Evolutionary conservation across 2,888 invertebrate species (phyloP).

Genomic region (Drosophila basisetae): DNA sequence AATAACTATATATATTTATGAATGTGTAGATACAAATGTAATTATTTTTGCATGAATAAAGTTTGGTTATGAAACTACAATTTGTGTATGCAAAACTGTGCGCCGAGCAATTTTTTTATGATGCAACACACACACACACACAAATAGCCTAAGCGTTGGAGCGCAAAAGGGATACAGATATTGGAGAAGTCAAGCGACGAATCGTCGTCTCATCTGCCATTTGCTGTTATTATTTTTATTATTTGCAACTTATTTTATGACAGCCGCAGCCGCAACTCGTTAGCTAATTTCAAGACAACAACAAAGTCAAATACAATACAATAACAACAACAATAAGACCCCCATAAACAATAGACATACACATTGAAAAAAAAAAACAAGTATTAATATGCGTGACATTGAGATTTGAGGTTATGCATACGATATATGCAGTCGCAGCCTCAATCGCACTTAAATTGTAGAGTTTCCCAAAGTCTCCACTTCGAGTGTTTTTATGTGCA

Average conservation of each 20-base stretch:
- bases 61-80: slow-evolving; percentile 61
- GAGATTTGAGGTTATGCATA: slow-evolving; percentile 74
- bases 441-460: slow-evolving; percentile 57
- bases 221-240: slow-evolving; percentile 66
- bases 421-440: slow-evolving; percentile 43
- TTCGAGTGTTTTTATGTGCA: neutral
- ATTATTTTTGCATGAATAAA: slow-evolving; percentile 20
- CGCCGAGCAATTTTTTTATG: slow-evolving; percentile 50
- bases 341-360: slow-evolving; percentile 49
- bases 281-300: slow-evolving; percentile 65
- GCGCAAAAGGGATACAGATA: slow-evolving; percentile 22
- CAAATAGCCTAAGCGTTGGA: slow-evolving; percentile 3
- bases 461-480: slow-evolving; percentile 37
- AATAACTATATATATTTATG: neutral
- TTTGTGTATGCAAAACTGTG: slow-evolving; percentile 70
- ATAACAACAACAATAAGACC: slow-evolving; percentile 8
- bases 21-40: neutral
- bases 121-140: slow-evolving; percentile 49
- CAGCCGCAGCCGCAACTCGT: slow-evolving; percentile 56
- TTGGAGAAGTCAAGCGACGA: slow-evolving; percentile 9
- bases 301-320: slow-evolving; percentile 21
- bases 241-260: slow-evolving; percentile 71
- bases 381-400: slow-evolving; percentile 77
- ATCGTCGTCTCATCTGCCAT: slow-evolving; percentile 47
- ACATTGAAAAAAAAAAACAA: slow-evolving; percentile 41